phyloP scores from a whole-genome alignment of 2,113 vertebrate species.

The Lepidothrix coronata region DNA sequence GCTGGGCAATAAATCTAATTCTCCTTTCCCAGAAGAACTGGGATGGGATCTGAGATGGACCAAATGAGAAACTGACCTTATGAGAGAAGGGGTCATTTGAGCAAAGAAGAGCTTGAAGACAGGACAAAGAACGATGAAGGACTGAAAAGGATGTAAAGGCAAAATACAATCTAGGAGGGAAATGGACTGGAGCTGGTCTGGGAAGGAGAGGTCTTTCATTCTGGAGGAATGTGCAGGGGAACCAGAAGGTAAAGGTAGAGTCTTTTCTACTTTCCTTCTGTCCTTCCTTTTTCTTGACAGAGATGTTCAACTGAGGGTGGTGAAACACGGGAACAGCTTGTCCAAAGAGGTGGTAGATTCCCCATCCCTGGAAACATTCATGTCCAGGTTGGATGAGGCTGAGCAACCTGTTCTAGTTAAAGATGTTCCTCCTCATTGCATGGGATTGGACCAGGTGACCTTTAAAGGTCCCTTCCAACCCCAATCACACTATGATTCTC shows the following conservation, averaged over 20 bases:
- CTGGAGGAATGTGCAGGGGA: background rate
- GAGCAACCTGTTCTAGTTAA: background rate
- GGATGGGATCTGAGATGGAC: background rate
- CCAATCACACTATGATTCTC: background rate
- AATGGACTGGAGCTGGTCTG: background rate
- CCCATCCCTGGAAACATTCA: background rate
- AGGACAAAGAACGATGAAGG: background rate
- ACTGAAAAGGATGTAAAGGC: background rate
- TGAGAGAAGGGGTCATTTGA: background rate
- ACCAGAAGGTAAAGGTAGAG: background rate
- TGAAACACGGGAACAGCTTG: background rate
- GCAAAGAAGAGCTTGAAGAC: background rate
- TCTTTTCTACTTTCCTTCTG: background rate
- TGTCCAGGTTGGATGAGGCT: rapidly evolving
- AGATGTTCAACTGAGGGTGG: background rate
- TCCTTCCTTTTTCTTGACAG: background rate
- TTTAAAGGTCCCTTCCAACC: background rate
- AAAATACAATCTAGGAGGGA: background rate
- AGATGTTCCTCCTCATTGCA: background rate
- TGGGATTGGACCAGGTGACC: background rate
- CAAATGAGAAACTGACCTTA: background rate
- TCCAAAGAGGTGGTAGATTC: background rate
- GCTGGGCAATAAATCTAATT: background rate
- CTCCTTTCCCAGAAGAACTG: background rate
- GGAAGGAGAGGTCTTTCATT: background rate